Conservation (phyloP, 92 coral and sea anemone genomes). For the Umimayanthus chanpuru region DNA sequence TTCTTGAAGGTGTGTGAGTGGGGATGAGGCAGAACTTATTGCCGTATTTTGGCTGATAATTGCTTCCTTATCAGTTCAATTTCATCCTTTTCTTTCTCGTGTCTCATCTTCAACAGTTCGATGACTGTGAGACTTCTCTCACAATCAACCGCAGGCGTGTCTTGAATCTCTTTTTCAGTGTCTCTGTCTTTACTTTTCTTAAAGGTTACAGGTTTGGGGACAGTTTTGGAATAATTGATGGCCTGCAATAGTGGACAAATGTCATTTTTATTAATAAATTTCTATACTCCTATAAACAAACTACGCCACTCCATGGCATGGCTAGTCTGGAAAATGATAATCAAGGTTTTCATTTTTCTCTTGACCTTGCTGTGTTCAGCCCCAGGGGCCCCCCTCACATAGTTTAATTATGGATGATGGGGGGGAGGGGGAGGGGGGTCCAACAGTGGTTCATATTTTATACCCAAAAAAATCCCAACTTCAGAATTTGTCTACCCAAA, state of each 20-base stretch:
- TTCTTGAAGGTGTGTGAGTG: too few relatives aligned
- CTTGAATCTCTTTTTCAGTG: background rate
- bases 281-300: background rate
- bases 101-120: slow-evolving; percentile 84
- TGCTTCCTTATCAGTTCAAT: slow-evolving; percentile 85
- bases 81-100: slow-evolving; percentile 85
- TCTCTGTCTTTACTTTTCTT: slow-evolving; percentile 12
- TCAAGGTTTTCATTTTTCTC: too few relatives aligned
- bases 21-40: background rate
- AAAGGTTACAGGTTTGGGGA: slow-evolving; percentile 76
- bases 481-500: too few relatives aligned
- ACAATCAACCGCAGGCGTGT: slow-evolving; percentile 22
- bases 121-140: slow-evolving; percentile 69
- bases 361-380: too few relatives aligned
- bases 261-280: background rate
- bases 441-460: too few relatives aligned
- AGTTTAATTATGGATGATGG: too few relatives aligned
- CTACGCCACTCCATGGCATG: too few relatives aligned
- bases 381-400: too few relatives aligned
- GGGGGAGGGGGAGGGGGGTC: too few relatives aligned
- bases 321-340: too few relatives aligned
- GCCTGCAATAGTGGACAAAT: slow-evolving; percentile 56
- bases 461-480: too few relatives aligned
- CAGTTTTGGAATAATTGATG: slow-evolving; percentile 86
- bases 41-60: slow-evolving; percentile 71